Conservation (phyloP, 2,888 invertebrate species). For the Ariolimax columbianus region DNA sequence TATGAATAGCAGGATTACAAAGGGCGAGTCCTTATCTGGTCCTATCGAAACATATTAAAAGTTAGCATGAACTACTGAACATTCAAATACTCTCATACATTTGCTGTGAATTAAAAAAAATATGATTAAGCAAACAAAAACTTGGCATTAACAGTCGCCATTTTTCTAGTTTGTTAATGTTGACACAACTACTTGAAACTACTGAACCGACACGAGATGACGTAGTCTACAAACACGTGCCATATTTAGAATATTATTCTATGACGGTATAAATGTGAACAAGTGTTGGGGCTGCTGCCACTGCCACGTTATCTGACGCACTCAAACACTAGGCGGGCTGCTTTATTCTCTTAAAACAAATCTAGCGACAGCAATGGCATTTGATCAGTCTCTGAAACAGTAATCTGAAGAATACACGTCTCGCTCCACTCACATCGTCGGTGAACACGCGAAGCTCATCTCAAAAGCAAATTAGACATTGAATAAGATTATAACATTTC, state of each 20-base stretch:
- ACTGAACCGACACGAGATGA: background rate
- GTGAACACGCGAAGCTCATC: constrained; percentile 21
- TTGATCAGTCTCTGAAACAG: constrained; percentile 5
- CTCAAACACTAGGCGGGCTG: background rate
- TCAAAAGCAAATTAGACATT: constrained; percentile 41
- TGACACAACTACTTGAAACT: background rate
- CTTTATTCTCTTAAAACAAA: constrained; percentile 11
- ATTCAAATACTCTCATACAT: background rate
- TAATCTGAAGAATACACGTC: constrained; percentile 32
- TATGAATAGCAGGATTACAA: too few species aligned
- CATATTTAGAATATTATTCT: background rate
- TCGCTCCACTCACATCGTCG: background rate
- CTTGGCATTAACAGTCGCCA: background rate
- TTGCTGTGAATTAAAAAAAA: background rate
- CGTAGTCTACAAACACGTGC: background rate
- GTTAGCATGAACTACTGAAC: background rate
- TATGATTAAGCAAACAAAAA: background rate
- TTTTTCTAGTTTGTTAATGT: background rate
- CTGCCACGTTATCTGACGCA: background rate
- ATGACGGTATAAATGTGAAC: background rate
- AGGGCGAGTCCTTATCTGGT: too few species aligned
- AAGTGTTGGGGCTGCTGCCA: background rate
- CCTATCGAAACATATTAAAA: too few species aligned
- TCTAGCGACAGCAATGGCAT: background rate
- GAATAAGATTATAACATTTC: constrained; percentile 36